Percentiles rank a stretch among this genome's conserved stretches.
Evolutionary conservation across 2,113 vertebrate genomes (phyloP).

Genomic region (Hylia prasina): DNA sequence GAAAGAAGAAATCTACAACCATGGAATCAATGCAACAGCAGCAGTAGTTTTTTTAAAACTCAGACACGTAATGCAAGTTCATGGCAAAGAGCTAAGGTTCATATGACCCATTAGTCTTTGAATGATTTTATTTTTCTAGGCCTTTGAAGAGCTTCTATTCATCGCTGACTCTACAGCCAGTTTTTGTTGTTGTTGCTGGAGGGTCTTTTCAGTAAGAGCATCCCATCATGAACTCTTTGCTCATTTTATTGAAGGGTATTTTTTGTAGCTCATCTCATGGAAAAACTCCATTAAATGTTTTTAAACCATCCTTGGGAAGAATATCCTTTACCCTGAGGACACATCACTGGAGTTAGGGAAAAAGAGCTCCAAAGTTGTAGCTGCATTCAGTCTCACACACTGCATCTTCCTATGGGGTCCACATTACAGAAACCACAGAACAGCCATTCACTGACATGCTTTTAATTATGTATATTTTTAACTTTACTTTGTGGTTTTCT

Average conservation of each 20-base stretch:
- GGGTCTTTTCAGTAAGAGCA: background rate
- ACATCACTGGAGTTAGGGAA: background rate
- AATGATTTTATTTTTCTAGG: slow-evolving; percentile 22
- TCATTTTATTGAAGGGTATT: slow-evolving; percentile 33
- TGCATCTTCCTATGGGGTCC: background rate
- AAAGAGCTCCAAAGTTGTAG: background rate
- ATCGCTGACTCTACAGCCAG: background rate
- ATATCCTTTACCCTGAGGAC: background rate
- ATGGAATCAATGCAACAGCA: background rate
- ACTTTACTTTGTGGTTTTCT: background rate
- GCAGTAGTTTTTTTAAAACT: background rate
- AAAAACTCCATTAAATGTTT: slow-evolving; percentile 17
- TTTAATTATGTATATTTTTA: slow-evolving; percentile 28
- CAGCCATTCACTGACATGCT: background rate
- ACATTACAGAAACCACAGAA: background rate
- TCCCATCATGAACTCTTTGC: background rate
- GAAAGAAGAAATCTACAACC: background rate
- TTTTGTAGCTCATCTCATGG: background rate
- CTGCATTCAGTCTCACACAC: background rate
- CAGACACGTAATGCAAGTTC: background rate
- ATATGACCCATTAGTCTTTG: background rate
- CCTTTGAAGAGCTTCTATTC: slow-evolving; percentile 21
- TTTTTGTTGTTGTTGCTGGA: slow-evolving; percentile 17
- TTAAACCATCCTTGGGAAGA: background rate
- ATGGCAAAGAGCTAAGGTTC: background rate